Conservation (phyloP, 2,797 vertebrate genomes). For the Hydrocynus forskahlii region DNA sequence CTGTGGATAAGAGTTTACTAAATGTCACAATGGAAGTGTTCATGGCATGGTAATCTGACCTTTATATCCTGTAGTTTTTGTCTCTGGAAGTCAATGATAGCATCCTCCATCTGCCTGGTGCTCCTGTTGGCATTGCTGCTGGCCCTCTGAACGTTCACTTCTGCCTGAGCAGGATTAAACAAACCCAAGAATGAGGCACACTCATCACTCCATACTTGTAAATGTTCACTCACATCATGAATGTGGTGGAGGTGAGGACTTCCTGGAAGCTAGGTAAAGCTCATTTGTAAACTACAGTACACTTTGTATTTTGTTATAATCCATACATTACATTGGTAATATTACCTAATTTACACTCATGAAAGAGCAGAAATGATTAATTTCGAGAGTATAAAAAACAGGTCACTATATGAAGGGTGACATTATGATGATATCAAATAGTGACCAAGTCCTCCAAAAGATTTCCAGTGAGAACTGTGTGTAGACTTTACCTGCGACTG, state of each 20-base stretch:
- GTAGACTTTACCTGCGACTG: slow-evolving; percentile 79
- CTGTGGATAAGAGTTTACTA: too few relatives aligned
- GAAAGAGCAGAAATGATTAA: background rate
- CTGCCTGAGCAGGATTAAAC: slow-evolving; percentile 70
- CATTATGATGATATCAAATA: background rate
- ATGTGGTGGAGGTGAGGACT: background rate
- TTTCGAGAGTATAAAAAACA: background rate
- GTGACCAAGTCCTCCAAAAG: background rate
- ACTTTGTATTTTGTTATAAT: background rate
- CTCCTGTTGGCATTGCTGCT: slow-evolving; percentile 74
- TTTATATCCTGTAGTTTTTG: slow-evolving; percentile 82
- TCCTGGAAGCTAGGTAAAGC: background rate
- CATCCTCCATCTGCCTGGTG: slow-evolving; percentile 77
- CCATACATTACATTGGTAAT: too few relatives aligned
- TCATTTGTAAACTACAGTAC: background rate
- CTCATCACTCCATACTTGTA: too few relatives aligned
- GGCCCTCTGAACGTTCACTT: slow-evolving; percentile 78
- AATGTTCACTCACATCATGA: background rate
- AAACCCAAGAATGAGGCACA: background rate
- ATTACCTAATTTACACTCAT: background rate
- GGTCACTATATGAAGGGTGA: background rate
- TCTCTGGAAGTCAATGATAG: slow-evolving; percentile 77
- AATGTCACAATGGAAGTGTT: too few relatives aligned
- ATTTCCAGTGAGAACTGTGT: background rate
- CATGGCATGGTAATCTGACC: slow-evolving; percentile 65